Conservation (phyloP, 1,140 invertebrate genomes). For the Nautilus pompilius region DNA sequence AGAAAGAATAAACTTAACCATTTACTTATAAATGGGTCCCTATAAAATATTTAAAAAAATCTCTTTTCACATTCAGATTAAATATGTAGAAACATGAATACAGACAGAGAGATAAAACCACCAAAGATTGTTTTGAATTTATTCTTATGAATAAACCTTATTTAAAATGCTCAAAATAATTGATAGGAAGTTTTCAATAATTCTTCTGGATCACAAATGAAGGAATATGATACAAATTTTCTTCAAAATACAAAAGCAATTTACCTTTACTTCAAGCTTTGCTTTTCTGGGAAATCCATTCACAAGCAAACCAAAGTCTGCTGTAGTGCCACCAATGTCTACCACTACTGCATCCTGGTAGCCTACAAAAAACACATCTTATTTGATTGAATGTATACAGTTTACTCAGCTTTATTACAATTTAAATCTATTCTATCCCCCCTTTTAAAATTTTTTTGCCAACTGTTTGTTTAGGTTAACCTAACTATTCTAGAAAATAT, state of each 20-base stretch:
- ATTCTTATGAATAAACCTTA: not conserved
- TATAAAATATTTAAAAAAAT: no score
- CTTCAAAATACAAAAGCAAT: not conserved
- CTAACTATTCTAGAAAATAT: no score
- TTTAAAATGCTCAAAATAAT: not conserved
- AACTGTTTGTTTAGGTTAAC: no score
- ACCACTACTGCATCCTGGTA: constrained; percentile 43
- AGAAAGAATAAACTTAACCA: no score
- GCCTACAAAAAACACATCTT: not conserved
- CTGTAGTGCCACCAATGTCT: constrained; percentile 49
- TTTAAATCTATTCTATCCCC: not conserved
- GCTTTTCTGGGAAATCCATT: constrained; percentile 44
- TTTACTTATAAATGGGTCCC: no score
- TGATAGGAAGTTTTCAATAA: no score
- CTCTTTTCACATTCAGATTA: no score
- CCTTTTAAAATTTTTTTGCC: not conserved
- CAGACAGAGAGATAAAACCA: no score
- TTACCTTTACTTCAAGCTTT: constrained; percentile 32
- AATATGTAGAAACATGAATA: no score
- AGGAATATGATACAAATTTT: not conserved
- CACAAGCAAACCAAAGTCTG: constrained; percentile 40
- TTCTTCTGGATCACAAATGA: not conserved
- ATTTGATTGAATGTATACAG: no score
- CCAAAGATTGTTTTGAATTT: no score
- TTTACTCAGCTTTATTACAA: not conserved